Conservation (phyloP, 2,797 vertebrate genomes). For the Alectoris magna region DNA sequence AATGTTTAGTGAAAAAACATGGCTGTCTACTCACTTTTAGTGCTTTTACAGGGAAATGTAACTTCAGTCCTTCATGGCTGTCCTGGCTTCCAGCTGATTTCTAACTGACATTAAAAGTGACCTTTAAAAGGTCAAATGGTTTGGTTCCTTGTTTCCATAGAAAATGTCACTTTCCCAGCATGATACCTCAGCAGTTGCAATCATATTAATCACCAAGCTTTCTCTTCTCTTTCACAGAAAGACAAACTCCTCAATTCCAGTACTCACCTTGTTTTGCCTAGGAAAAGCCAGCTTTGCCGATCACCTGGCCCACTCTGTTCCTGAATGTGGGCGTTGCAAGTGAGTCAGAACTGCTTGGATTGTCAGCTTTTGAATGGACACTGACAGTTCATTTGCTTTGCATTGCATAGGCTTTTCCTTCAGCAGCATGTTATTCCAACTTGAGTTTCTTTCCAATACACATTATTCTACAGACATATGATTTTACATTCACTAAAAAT, state of each 20-base stretch:
- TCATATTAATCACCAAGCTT: neutral
- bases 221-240: neutral
- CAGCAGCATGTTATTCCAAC: neutral
- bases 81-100: neutral
- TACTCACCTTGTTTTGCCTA: neutral
- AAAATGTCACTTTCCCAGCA: slow-evolving; percentile 25
- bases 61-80: neutral
- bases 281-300: neutral
- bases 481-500: neutral
- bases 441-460: neutral
- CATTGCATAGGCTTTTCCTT: neutral
- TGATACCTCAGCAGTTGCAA: neutral
- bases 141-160: slow-evolving; percentile 30
- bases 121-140: slow-evolving; percentile 27
- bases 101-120: slow-evolving; percentile 11
- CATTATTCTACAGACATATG: neutral
- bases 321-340: neutral
- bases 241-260: neutral
- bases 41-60: neutral
- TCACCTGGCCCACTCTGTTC: neutral
- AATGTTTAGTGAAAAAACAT: neutral
- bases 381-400: neutral
- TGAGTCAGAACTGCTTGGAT: neutral
- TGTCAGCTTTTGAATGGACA: neutral
- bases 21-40: neutral